Evolutionary conservation across 2,113 vertebrate species (phyloP), one percentile per base, ranked within the genome.

Genomic region (Calidris pugnax): DNA sequence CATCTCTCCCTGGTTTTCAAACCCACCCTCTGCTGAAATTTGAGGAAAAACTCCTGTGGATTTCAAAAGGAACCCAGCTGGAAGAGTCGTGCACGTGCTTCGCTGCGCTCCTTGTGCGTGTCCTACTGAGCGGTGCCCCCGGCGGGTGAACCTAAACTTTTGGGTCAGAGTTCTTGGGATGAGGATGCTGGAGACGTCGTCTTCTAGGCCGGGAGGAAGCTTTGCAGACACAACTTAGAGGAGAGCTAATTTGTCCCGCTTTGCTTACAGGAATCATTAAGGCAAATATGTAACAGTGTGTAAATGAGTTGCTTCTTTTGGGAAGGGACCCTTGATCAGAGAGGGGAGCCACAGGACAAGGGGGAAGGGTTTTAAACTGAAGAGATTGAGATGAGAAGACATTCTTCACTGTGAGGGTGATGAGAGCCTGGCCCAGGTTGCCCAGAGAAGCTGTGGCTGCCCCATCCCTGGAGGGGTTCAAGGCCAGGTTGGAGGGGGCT

Each of bases 121-220:
- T 81, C 68, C 64, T 28, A 10, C 32, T 0, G 4, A 63, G 47
- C 56, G 26, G 21, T 19, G 75, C 10, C 7, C 47, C 14, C 0
- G 0, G 13, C 1, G 14, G 18, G 14, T 73, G 33, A 81, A 43
- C 37, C 45, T 1, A 0, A 35, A 12, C 32, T 55, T 0, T 59
- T 0, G 1, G 7, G 17, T 33, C 7, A 0, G 3, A 6, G 53
- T 19, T 50, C 59, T 57, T 1, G 2, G 26, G 76, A 51, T 0
- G 2, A 66, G 41, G n/a, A 18, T 32, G 7, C 39, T 12, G 32
- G 60, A 57, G 33, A 5, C 1, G 12, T 33, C 0, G 8, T 33
- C 16, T 55, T 37, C 84, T 66, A 1, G 2, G 33, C 22, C 9
- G 2, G 32, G 27, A 90, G 94, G 83, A 92, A 90, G 20, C 47